These are phyloP conservation scores for Lagodon rhomboides DNA, from an alignment of 2,797 vertebrate genomes.

Conservation along the genomic window DNA sequence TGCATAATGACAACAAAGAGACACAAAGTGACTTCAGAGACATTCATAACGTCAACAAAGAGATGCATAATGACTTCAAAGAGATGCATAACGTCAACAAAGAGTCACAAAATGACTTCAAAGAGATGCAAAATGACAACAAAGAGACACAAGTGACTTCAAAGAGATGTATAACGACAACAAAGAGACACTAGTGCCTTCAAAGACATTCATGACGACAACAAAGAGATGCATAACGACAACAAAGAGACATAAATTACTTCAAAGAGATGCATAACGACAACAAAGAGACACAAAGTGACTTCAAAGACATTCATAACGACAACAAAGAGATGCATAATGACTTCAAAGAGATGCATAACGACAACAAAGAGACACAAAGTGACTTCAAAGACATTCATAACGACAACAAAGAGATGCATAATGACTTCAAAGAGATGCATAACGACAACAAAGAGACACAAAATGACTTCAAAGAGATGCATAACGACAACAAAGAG, in stretches of 20 bases:
- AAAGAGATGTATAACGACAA: background rate
- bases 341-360: too few relatives aligned
- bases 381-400: too few relatives aligned
- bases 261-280: too few relatives aligned
- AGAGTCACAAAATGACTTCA: background rate
- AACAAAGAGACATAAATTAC: too few relatives aligned
- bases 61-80: background rate
- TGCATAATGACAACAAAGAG: background rate
- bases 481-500: background rate
- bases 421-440: too few relatives aligned
- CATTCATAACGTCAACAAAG: background rate
- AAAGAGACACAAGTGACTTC: background rate
- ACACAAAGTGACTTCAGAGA: background rate
- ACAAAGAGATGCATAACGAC: too few relatives aligned
- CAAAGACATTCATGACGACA: too few relatives aligned
- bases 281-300: too few relatives aligned
- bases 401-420: too few relatives aligned
- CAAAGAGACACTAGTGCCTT: background rate
- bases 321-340: too few relatives aligned
- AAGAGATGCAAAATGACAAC: background rate
- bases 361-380: too few relatives aligned
- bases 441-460: background rate
- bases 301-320: too few relatives aligned
- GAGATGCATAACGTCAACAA: background rate
- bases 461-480: background rate